Conservation (phyloP, 2,113 vertebrate species). For the Muntiacus reevesi region DNA sequence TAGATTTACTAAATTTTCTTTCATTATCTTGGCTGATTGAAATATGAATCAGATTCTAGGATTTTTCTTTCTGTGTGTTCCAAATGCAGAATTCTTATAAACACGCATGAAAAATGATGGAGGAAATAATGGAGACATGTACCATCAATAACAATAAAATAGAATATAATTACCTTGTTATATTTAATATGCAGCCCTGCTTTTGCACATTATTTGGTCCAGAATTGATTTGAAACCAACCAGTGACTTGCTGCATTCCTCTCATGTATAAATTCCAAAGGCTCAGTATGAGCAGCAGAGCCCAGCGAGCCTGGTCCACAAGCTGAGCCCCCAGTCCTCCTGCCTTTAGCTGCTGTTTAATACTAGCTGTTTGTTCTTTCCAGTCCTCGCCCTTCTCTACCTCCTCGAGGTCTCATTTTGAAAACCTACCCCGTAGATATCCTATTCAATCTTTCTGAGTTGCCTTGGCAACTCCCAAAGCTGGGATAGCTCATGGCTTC, state of each 20-base stretch:
- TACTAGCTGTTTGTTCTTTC: constrained; percentile 38
- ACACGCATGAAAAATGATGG: neutral
- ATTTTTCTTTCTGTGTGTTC: neutral
- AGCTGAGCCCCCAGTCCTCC: neutral
- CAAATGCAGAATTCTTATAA: neutral
- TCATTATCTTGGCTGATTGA: neutral
- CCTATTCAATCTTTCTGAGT: constrained; percentile 43
- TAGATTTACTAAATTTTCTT: neutral
- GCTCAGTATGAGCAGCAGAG: neutral
- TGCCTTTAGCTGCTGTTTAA: constrained; percentile 33
- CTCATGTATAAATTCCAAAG: neutral
- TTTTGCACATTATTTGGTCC: neutral
- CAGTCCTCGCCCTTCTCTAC: neutral
- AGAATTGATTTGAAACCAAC: neutral
- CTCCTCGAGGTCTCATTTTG: constrained; percentile 53
- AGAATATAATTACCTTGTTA: neutral
- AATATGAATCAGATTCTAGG: neutral
- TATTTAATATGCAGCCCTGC: neutral
- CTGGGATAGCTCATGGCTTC: constrained; percentile 12
- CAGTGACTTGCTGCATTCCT: neutral
- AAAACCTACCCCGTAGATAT: constrained; percentile 24
- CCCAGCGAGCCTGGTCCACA: neutral
- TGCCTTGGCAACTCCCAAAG: constrained; percentile 65
- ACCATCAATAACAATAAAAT: neutral
- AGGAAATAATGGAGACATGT: neutral